Evolutionary conservation across 2,113 vertebrate genomes (phyloP).

Genomic region (Limnothrissa miodon): DNA sequence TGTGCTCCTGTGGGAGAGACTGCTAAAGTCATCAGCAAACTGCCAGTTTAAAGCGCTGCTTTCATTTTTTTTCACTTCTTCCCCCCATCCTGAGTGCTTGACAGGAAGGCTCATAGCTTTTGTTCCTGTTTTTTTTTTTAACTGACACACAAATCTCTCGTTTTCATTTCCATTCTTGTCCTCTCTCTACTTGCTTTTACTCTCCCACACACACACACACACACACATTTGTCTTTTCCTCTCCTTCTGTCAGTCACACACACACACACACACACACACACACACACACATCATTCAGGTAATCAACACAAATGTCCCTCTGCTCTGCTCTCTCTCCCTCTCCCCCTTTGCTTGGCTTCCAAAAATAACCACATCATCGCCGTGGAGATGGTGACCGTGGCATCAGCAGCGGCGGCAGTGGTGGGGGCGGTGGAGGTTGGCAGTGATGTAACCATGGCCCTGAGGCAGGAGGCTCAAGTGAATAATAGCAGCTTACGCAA

Average conservation of each 20-base stretch:
- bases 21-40: constrained; percentile 13
- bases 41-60: neutral
- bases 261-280: constrained; percentile 23
- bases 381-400: constrained; percentile 32
- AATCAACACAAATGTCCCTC: constrained; percentile 25
- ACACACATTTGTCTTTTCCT: neutral
- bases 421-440: constrained; percentile 44
- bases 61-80: neutral
- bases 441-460: constrained; percentile 57
- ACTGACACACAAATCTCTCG: neutral
- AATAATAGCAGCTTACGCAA: constrained; percentile 63
- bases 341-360: constrained; percentile 38
- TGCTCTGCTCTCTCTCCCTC: constrained; percentile 5
- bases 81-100: neutral
- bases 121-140: neutral
- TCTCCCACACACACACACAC: neutral
- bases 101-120: neutral
- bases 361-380: constrained; percentile 51
- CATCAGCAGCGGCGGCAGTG: constrained; percentile 12
- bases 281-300: constrained; percentile 47
- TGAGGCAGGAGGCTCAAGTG: constrained; percentile 41
- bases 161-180: constrained; percentile 10
- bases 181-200: constrained; percentile 20
- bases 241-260: neutral
- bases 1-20: neutral